phyloP scores from a whole-genome alignment of 1,140 invertebrate genomes.

The Neodiprion virginianus region DNA sequence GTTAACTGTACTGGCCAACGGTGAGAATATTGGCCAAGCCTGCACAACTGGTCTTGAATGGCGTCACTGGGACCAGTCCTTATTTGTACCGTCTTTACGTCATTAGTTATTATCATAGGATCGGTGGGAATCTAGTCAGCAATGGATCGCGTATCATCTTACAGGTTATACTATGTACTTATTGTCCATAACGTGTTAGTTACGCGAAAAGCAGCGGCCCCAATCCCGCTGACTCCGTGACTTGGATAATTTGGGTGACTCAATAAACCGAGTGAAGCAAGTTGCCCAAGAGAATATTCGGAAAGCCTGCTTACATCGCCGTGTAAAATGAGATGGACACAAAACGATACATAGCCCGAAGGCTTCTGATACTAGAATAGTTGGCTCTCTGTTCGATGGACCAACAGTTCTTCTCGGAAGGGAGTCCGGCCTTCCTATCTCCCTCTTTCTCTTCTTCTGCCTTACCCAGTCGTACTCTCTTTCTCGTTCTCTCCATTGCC shows the following conservation, averaged over 20 bases:
- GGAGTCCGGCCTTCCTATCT: constrained; percentile 3
- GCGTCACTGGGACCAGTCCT: too few relatives aligned
- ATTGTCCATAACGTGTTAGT: too few relatives aligned
- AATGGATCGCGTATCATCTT: too few relatives aligned
- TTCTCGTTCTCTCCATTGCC: background rate
- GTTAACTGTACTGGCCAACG: too few relatives aligned
- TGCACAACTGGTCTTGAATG: too few relatives aligned
- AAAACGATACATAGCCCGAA: constrained; percentile 5
- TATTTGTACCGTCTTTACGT: too few relatives aligned
- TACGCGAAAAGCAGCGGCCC: too few relatives aligned
- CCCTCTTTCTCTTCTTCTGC: constrained; percentile 4
- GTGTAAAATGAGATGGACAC: constrained; percentile 2
- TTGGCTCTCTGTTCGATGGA: constrained; percentile 8
- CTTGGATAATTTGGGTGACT: background rate
- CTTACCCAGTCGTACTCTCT: background rate
- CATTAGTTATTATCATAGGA: too few relatives aligned
- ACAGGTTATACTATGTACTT: too few relatives aligned
- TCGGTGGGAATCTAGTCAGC: too few relatives aligned
- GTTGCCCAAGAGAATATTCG: background rate
- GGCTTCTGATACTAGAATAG: constrained; percentile 5
- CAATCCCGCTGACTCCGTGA: background rate
- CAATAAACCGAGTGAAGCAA: background rate
- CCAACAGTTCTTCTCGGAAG: background rate
- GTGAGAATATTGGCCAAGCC: too few relatives aligned
- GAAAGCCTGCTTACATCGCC: background rate